Base-by-base conservation (phyloP, 2,797 vertebrate species). In the Crax fasciolata region DNA sequence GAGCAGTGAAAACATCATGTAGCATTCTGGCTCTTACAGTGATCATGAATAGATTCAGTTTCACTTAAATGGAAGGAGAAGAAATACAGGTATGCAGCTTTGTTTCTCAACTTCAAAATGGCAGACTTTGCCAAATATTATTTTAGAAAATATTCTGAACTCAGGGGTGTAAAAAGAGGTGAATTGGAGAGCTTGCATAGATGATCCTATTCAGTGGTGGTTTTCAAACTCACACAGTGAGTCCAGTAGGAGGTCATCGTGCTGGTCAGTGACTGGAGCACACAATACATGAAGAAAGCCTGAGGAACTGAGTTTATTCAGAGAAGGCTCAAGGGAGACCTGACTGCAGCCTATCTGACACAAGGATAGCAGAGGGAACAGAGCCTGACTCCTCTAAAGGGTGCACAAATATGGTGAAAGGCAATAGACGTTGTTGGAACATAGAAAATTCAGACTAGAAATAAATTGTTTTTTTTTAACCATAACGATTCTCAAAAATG, bases 91-190 rank as follows among this genome's bases (percentile, higher is more conserved):
- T 3, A 44, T 71, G 27, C 24, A 84, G 27, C 13, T 74, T n/a
- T 43, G 20, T n/a, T 73, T 77, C 51, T 62, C 70, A 39, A 75
- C 61, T 86, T 63, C 51, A 76, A 79, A 94, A 82, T 38, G 13
- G 8, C 6, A 71, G 46, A 49, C 5, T 84, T 72, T 76, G 54
- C 18, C 27, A 52, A 57, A 35, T 16, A 4, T 48, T 68, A 48
- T 49, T 77, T 75, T 46, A 83, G 41, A 67, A 77, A 86, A 59
- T 16, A 78, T 38, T 4, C 44, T 88, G 23, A 84, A 85, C 48
- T 58, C n/a, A 25, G 41, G n/a, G 17, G 66, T 25, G 62, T 54
- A 66, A 62, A 66, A 4, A 30, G 59, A 51, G 55, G 41, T 7
- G 11, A 55, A 57, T 84, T 6, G 3, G 32, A 82, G n/a, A 83